These are phyloP conservation scores for Matsumyia berberina DNA, from an alignment of 2,888 invertebrate species.

Conservation along the genomic window DNA sequence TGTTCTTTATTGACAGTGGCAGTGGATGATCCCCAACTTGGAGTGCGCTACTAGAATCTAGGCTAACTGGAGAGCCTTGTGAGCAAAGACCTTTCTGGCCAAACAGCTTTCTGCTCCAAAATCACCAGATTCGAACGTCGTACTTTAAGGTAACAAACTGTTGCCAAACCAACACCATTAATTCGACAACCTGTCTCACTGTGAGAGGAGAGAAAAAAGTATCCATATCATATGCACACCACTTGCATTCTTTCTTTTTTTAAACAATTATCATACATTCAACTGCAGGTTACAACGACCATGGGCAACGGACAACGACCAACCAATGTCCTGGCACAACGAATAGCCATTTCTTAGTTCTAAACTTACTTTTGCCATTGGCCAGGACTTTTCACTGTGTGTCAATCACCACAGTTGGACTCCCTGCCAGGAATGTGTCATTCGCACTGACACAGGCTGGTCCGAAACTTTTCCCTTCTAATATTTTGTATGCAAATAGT, in stretches of 20 bases:
- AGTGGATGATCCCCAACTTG: too few species aligned
- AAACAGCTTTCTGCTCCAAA: too few species aligned
- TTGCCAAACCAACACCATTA: too few species aligned
- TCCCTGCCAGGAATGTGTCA: constrained; percentile 65
- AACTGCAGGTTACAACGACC: constrained; percentile 28
- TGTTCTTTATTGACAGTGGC: too few species aligned
- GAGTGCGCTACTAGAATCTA: too few species aligned
- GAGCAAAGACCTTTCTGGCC: too few species aligned
- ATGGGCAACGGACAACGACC: not conserved
- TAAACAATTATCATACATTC: not conserved
- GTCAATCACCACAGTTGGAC: constrained; percentile 72
- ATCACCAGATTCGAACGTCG: too few species aligned
- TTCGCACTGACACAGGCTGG: constrained; percentile 70
- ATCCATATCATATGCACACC: not conserved
- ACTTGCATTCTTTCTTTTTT: not conserved
- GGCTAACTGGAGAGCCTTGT: too few species aligned
- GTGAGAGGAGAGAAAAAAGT: too few species aligned
- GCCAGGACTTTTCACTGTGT: constrained; percentile 56
- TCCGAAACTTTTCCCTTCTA: constrained; percentile 55
- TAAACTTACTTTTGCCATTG: constrained; percentile 51
- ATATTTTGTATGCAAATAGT: constrained; percentile 61
- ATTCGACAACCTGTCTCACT: too few species aligned
- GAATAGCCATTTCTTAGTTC: constrained; percentile 37
- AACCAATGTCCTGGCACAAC: not conserved
- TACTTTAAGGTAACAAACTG: too few species aligned